Base-by-base conservation (phyloP, 2,113 vertebrate genomes). In the Camelus dromedarius region DNA sequence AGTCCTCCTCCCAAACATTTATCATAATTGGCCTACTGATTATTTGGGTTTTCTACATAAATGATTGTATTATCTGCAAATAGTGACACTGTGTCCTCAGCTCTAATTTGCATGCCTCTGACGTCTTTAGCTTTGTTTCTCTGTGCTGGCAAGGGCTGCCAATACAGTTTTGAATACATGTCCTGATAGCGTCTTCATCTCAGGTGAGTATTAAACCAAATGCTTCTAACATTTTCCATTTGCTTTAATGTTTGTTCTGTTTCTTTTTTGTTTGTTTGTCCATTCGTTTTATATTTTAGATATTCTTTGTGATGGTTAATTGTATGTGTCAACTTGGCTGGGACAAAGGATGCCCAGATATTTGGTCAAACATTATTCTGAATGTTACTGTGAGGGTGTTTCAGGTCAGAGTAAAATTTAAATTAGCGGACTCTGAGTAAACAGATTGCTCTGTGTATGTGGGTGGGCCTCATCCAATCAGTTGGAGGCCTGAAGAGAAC, bases 81-180 rank as follows among this genome's bases (percentile, higher is more conserved):
- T 19, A 77, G 80, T 50, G 67, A 81, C 24, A 32, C 24, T 5
- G 38, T 80, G 42, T 96, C n/a, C 8, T 94, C 28, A n/a, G 35
- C 72, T 94, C 46, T 79, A 96, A 95, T 79, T 62, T 56, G 13
- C 32, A 76, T 50, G 3, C 19, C 2, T 46, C 32, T 90, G 75
- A 87, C 50, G 92, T 95, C 15, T 93, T 72, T 50, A 86, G 69
- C 66, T 5, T 58, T 86, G 8, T 86, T 73, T 77, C 64, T 64
- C n/a, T 81, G 22, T 35, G 77, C 28, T 73, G 19, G 26, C 20
- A 50, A 76, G 28, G 38, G 67, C 3, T 38, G 5, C 48, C 52
- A 89, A 12, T 64, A 66, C 3, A 67, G 50, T 18, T 89, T 92
- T 89, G 73, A 50, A 76, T 58, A 46, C 73, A 28, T 22, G 20